Base-by-base conservation (phyloP, 92 coral and sea anemone genomes). In the Scolanthus callimorphus region DNA sequence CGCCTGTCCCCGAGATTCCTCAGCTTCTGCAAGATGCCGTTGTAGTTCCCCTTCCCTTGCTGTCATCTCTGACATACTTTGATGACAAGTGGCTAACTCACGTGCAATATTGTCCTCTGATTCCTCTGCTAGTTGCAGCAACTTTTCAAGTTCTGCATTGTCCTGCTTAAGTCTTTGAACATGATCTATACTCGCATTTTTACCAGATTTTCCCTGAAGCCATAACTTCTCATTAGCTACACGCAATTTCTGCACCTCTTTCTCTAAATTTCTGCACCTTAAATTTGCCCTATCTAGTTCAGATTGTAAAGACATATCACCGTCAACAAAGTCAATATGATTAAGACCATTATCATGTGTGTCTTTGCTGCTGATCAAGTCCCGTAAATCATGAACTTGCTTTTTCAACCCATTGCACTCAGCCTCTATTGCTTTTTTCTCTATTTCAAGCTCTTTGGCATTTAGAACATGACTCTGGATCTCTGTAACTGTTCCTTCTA, bases 121-220 rank as follows among this genome's bases (percentile, higher is more conserved):
- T 47, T 77, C 82, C 51, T 87, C 95, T 0, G 95, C 88, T 67
- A 84, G 61, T 53, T 87, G 90, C 9, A 87, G 83, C 57, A 82
- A 70, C 56, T 87, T 87, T 23, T 87, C 78, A 28, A 87, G 59
- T 39, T 83, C 79, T 20, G 56, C 60, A 47, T 87, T 77, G 49
- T 83, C 90, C 46, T 69, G 64, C 27, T 72, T 74, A 2, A 87
- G 54, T 61, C 65, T 47, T 43, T 83, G 82, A 10, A 74, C 39
- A 23, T 73, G 80, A 8, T 70, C 69, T 22, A 38, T 29, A 31
- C 55, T 55, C 22, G 65, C 10, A 0, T 17, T 53, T 45, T 48
- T 62, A 23, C 53, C 48, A 20, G 85, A 55, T 29, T 63, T 74
- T 27, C 63, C 67, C 44, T 71, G 78, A 31, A 78, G 45, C 25